Evolutionary conservation across 2,888 invertebrate genomes (phyloP), one percentile per base, ranked within the genome.

Genomic region (Agelastica alni): DNA sequence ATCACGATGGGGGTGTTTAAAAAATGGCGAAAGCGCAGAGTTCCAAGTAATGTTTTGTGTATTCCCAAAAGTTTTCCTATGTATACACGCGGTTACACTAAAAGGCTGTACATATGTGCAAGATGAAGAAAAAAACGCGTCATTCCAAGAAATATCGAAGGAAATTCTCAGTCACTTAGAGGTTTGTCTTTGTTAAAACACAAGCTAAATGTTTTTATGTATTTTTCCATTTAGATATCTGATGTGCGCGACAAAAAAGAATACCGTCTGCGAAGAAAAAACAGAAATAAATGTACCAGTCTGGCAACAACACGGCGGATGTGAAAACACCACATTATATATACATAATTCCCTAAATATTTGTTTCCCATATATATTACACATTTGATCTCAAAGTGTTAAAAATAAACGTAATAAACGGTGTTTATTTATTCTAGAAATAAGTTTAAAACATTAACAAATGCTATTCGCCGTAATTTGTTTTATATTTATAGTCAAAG

Each of bases 271-370:
- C 28, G 4, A 10, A 49, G 26, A 49, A 49, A 39, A 48, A 41
- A 31, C 17, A 28, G 31, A 39, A 16, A 31, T 1, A 51, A 53
- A 41, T 30, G 56, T 56, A 56, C 66, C 64, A 39, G 37, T 39
- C 64, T 73, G 73, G 60, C 59, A 66, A 65, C 73, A 71, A 70
- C 32, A 66, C 71, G 70, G 69, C 73, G 72, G 73, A 73, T 72
- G 71, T 66, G 61, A 60, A 61, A 61, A 58, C 59, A 62, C 59
- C 64, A 63, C 61, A 64, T 68, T 67, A 64, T 58, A 61, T 61
- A 63, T 60, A 63, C 67, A 67, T 66, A 67, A 63, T 67, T 63
- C 59, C 66, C 61, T 65, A 72, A 72, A 72, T 72, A 72, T 72
- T 72, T 72, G 70, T 70, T 69, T 65, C 67, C 59, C 66, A 63